Evolutionary conservation across 2,888 invertebrate species (phyloP), one percentile per base, ranked within the genome.

Genomic region (Andrena chrysosceles): DNA sequence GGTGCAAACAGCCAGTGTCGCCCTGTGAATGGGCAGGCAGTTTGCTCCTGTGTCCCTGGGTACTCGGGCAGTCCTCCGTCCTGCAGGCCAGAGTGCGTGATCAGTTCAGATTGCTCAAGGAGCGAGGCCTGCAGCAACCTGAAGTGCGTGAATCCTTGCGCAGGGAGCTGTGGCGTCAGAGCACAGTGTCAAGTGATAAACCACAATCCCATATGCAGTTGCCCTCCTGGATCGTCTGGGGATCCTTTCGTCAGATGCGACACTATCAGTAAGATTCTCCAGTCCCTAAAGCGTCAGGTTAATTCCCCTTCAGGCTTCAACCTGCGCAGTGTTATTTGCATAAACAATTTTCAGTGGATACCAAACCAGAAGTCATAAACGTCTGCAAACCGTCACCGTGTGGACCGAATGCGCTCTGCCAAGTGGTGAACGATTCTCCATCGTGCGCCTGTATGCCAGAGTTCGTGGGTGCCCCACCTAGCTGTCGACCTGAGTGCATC

Each of bases 91-190:
- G 97, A 97, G 94, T 97, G 97, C 92, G 95, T 96, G 54, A 95
- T 96, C 4, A 97, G 96, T 92, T 95, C 96, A 0, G 97, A 97
- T 92, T 98, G 98, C 93, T 93, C 96, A 4, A 96, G 96, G 63
- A 96, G 95, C 86, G 95, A 96, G 94, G 96, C 97, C 4, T 97
- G 97, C 90, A 96, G 95, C 72, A 97, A 97, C 91, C 96, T 96
- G 92, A 97, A 97, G 94, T 98, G 98, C 97, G 94, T 96, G 42
- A 96, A 97, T 93, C 97, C 98, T n/a, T 98, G 98, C 89, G 95
- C 95, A 63, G 97, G 97, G 79, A 95, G 96, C 20, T 98, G 97
- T 93, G 97, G 97, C 54, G 96, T 96, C 7, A 97, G 96, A 91
- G 94, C 96, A 56, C 93, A 95, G 89, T 97, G 97, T 91, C 95